phyloP scores from a whole-genome alignment of 1,140 invertebrate species.

The Formica selysi region DNA sequence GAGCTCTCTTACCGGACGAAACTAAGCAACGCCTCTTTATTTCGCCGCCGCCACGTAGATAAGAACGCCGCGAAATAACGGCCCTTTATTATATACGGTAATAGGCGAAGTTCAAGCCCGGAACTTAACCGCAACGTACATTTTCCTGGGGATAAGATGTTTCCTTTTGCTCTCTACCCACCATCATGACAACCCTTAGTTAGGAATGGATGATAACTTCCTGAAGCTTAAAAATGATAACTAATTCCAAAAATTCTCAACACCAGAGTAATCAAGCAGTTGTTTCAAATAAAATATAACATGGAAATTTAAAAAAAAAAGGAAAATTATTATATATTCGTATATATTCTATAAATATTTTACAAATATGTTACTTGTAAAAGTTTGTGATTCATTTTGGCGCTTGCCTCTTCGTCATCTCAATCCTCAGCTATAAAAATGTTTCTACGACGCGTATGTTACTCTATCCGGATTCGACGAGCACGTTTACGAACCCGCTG shows the following conservation, averaged over 20 bases:
- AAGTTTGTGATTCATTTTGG: neutral
- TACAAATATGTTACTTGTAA: neutral
- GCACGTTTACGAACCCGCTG: neutral
- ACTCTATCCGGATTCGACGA: constrained; percentile 18
- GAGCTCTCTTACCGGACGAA: constrained; percentile 30
- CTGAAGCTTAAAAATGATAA: neutral
- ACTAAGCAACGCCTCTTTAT: constrained; percentile 74
- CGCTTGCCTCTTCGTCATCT: neutral
- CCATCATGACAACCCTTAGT: constrained; percentile 12
- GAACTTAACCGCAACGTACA: constrained; percentile 73
- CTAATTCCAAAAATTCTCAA: neutral
- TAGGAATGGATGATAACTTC: constrained; percentile 8
- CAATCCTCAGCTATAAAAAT: neutral
- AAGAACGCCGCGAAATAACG: constrained; percentile 76
- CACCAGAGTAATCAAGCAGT: neutral
- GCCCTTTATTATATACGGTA: constrained; percentile 78
- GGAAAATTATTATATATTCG: neutral
- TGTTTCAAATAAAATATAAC: neutral
- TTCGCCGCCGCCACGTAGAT: constrained; percentile 73
- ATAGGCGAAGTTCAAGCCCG: constrained; percentile 76
- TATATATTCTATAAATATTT: neutral
- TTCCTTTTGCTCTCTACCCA: constrained; percentile 65
- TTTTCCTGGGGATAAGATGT: constrained; percentile 72
- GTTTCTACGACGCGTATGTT: constrained; percentile 14
- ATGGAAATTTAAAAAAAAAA: neutral